Percentiles rank a stretch among this genome's conserved stretches.
phyloP scores from a whole-genome alignment of 2,888 invertebrate species.

The Bombylius major region DNA sequence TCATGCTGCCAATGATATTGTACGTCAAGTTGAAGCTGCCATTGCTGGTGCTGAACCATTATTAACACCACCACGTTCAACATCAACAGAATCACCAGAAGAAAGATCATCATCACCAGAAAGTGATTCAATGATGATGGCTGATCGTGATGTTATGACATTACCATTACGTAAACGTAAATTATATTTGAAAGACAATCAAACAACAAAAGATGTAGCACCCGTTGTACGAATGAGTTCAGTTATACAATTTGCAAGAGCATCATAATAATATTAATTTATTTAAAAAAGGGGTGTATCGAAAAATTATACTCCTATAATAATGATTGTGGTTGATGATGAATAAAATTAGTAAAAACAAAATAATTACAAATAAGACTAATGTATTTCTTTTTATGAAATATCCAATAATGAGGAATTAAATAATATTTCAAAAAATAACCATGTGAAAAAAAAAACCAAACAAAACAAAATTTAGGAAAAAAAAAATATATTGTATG shows the following conservation, averaged over 20 bases:
- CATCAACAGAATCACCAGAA: slow-evolving; percentile 37
- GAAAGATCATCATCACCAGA: slow-evolving; percentile 42
- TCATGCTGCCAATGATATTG: slow-evolving; percentile 42
- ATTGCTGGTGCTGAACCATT: slow-evolving; percentile 41
- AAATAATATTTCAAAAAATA: not conserved
- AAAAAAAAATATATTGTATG: not conserved
- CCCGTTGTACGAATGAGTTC: slow-evolving; percentile 47
- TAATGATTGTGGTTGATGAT: too few species aligned
- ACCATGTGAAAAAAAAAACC: not conserved
- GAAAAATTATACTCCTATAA: too few species aligned
- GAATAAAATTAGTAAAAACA: not conserved
- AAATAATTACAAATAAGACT: not conserved
- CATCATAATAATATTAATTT: slow-evolving; percentile 37
- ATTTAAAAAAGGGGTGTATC: not conserved
- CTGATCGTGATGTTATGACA: slow-evolving; percentile 47
- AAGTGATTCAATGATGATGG: slow-evolving; percentile 39
- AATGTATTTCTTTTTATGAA: not conserved
- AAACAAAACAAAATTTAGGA: not conserved
- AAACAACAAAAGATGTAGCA: slow-evolving; percentile 21
- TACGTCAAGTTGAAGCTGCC: slow-evolving; percentile 50
- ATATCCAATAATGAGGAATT: too few species aligned
- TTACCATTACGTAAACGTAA: slow-evolving; percentile 70
- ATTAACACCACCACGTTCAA: slow-evolving; percentile 48
- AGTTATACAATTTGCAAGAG: slow-evolving; percentile 76
- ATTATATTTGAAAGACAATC: slow-evolving; percentile 58